phyloP scores from a whole-genome alignment of 2,888 invertebrate species.

The Bombylius discolor region DNA sequence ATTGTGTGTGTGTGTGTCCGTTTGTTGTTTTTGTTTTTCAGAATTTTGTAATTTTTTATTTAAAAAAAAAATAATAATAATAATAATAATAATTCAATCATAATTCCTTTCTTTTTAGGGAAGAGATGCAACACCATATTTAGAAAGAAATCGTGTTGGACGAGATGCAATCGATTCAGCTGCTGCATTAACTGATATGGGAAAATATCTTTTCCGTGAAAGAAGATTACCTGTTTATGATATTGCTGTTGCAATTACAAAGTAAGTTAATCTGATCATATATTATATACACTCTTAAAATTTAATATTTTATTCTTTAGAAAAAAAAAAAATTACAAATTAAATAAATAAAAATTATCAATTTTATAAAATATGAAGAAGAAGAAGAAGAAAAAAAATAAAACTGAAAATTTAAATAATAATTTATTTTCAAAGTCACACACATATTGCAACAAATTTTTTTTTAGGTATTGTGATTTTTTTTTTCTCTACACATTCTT shows the following conservation, averaged over 20 bases:
- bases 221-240: slow-evolving; percentile 88
- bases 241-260: slow-evolving; percentile 90
- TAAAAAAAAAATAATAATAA: background rate
- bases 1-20: too few species aligned
- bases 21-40: too few species aligned
- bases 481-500: too few species aligned
- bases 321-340: background rate
- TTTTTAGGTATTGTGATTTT: too few species aligned
- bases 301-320: background rate
- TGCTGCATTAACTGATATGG: slow-evolving; percentile 90
- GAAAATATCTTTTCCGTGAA: slow-evolving; percentile 92
- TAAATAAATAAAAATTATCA: background rate
- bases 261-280: slow-evolving; percentile 50
- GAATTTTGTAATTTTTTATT: too few species aligned
- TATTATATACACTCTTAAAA: background rate
- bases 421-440: too few species aligned
- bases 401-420: too few species aligned
- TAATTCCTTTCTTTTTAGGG: slow-evolving; percentile 44
- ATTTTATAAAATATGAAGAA: too few species aligned
- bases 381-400: too few species aligned
- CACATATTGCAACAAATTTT: too few species aligned
- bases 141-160: slow-evolving; percentile 85
- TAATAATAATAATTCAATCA: background rate
- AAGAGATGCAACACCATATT: slow-evolving; percentile 86
- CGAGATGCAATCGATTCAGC: slow-evolving; percentile 91